Percentiles rank a stretch among this genome's conserved stretches.
These are phyloP conservation scores for Apodemus sylvaticus DNA, from an alignment of 2,113 vertebrate genomes.

Conservation along the genomic window DNA sequence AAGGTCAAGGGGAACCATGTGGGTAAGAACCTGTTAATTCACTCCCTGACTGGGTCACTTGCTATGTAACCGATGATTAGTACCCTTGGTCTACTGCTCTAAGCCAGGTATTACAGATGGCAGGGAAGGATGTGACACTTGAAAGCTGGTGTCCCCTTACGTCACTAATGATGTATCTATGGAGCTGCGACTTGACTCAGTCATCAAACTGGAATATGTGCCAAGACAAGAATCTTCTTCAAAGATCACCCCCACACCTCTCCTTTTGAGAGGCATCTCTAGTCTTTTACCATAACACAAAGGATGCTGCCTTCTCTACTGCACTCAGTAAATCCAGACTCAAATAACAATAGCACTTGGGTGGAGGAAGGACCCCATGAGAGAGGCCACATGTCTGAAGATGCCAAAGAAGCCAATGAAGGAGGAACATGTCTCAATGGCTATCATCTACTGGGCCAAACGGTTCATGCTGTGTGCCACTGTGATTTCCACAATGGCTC, in stretches of 20 bases:
- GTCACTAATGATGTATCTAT: neutral
- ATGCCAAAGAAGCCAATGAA: neutral
- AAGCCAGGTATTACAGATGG: neutral
- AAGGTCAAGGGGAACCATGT: neutral
- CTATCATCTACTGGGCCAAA: neutral
- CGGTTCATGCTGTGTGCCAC: accelerated
- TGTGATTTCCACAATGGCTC: neutral
- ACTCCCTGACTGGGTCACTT: neutral
- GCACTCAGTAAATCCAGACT: neutral
- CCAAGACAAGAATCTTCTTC: neutral
- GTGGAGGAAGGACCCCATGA: neutral
- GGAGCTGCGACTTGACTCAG: accelerated
- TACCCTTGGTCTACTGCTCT: neutral
- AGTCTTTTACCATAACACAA: neutral
- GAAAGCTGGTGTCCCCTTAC: neutral
- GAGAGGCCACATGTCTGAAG: neutral
- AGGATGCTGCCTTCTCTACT: neutral
- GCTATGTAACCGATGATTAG: neutral
- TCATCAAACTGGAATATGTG: neutral
- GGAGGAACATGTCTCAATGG: neutral
- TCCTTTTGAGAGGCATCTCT: neutral
- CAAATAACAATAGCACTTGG: neutral
- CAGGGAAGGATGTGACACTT: neutral
- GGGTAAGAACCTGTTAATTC: slow-evolving; percentile 15
- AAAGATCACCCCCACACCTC: neutral